Base-by-base conservation (phyloP, 2,797 vertebrate genomes). In the Cyclopterus lumpus region DNA sequence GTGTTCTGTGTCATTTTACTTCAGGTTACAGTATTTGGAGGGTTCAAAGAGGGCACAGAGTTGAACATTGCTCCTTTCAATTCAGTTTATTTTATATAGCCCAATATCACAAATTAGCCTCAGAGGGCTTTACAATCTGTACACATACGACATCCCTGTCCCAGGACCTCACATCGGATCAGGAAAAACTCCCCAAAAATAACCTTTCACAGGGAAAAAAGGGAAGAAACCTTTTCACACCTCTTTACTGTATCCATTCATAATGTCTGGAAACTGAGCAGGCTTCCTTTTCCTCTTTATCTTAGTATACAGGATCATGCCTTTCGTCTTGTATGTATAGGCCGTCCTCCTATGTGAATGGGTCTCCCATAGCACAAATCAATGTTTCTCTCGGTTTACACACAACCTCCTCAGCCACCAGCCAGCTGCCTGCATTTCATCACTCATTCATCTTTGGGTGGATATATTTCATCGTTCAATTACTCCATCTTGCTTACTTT, bases 391-490 rank as follows among this genome's bases (percentile, higher is more conserved):
- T 65, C 44, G 6, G 36, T 68, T 48, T 57, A 65, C 46, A 66
- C 71, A 62, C 26, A 48, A 54, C 38, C 66, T 80, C 53, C 32
- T 69, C 28, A 18, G 53, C 72, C 38, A 67, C 59, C 67, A 36
- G 71, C 61, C 22, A 30, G 69, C 75, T 49, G 63, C 34, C 57
- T 63, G 22, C 30, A 71, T 80, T 83, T 80, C 64, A 78, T 79
- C 80, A 59, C 69, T 77, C 80, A 77, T 85, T 87, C 70, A 89
- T 79, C 81, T 78, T 55, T 71, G 16, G 63, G 42, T 49, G 15
- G 40, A 81, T 86, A 77, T 72, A 57, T 55, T 80, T 40, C 42
- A 75, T 85, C 73, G 69, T 75, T 86, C 60, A 81, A 84, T 77
- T 84, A 89, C 87, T 83, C 61, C 30, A 65, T 78, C 51, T 73